Percentiles rank a stretch among this genome's conserved stretches.
Evolutionary conservation across 2,888 invertebrate genomes (phyloP).

Genomic region (Xestia c-nigrum): DNA sequence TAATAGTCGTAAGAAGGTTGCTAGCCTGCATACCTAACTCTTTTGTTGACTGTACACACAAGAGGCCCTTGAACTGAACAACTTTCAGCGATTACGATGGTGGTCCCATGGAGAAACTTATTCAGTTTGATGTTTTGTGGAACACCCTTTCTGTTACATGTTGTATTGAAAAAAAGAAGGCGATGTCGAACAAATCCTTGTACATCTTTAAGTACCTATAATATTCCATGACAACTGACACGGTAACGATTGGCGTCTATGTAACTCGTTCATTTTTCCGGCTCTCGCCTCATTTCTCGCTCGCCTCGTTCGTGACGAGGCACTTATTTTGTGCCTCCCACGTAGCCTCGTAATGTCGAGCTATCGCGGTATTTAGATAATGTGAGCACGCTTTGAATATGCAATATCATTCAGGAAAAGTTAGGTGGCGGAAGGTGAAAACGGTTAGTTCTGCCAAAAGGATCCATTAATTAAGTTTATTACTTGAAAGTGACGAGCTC

Average conservation of each 20-base stretch:
- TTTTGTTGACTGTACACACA: too few relatives aligned
- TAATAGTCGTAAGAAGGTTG: too few relatives aligned
- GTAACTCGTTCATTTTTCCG: conserved; percentile 27
- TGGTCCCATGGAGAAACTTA: too few relatives aligned
- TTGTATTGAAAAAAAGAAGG: background rate
- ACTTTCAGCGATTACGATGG: too few relatives aligned
- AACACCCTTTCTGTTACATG: too few relatives aligned
- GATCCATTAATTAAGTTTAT: background rate
- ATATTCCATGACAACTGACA: conserved; percentile 19
- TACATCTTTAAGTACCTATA: background rate
- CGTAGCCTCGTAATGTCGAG: background rate
- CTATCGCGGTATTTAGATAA: conserved; percentile 44
- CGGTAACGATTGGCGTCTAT: conserved; percentile 4
- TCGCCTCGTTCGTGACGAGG: conserved; percentile 34
- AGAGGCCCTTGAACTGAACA: too few relatives aligned
- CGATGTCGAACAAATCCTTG: background rate
- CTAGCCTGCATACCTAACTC: too few relatives aligned
- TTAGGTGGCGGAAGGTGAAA: background rate
- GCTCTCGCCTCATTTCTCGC: conserved; percentile 31
- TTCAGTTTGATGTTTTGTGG: too few relatives aligned
- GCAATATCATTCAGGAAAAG: conserved; percentile 2
- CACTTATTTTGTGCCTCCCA: conserved; percentile 22
- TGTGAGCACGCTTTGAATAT: conserved; percentile 25
- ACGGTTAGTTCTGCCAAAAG: background rate
- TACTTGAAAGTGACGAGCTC: too few relatives aligned